Percentiles rank a stretch among this genome's conserved stretches.
Conservation (phyloP, 1,140 invertebrate genomes). For the Calliphora vicina region DNA sequence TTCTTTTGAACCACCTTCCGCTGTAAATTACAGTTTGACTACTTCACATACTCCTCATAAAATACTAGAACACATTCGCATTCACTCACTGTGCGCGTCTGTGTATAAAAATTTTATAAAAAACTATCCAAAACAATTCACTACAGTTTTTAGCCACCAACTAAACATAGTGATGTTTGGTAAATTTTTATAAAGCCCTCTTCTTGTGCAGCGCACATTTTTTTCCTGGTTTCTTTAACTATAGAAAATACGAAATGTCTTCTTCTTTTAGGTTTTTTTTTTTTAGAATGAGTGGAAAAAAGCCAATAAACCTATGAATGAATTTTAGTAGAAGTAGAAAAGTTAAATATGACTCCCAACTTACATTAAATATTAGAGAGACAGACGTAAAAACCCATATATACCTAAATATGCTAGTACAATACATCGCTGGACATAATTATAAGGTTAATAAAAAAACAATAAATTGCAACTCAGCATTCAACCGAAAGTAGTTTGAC, state of each 20-base stretch:
- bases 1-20: too few relatives aligned
- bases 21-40: too few relatives aligned
- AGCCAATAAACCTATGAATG: not conserved
- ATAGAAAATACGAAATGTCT: not conserved
- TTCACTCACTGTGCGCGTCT: too few relatives aligned
- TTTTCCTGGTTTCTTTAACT: not conserved
- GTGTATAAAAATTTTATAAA: not conserved
- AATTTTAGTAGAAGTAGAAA: not conserved
- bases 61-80: too few relatives aligned
- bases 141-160: not conserved
- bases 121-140: not conserved
- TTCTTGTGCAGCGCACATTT: not conserved
- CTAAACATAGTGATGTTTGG: not conserved
- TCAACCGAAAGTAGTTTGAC: too few relatives aligned
- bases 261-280: not conserved
- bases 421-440: not conserved
- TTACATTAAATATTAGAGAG: not conserved
- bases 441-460: not conserved
- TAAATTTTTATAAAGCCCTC: not conserved
- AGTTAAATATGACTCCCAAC: not conserved
- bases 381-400: not conserved
- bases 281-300: not conserved
- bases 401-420: too few relatives aligned
- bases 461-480: too few relatives aligned
- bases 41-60: too few relatives aligned